These are phyloP conservation scores for Monochamus alternatus DNA, from an alignment of 2,888 invertebrate species.

Conservation along the genomic window DNA sequence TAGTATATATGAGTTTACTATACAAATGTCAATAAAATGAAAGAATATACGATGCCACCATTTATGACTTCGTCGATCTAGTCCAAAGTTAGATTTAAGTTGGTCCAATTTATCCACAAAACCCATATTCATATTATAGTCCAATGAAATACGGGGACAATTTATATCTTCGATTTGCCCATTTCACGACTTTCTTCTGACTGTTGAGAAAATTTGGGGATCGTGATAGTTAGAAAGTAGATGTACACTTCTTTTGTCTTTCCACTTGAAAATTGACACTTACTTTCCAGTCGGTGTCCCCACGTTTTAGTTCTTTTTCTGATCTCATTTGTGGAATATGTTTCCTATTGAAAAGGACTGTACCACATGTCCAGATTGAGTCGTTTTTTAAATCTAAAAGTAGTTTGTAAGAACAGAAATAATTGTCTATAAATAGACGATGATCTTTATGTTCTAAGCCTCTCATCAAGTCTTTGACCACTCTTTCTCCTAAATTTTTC, in stretches of 20 bases:
- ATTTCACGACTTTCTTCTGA: not conserved
- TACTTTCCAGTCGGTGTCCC: slow-evolving; percentile 48
- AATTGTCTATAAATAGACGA: slow-evolving; percentile 51
- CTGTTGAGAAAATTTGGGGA: not conserved
- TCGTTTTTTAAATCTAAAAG: slow-evolving; percentile 42
- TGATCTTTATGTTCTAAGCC: slow-evolving; percentile 41
- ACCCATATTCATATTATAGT: slow-evolving; percentile 4
- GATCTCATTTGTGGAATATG: slow-evolving; percentile 34
- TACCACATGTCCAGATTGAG: slow-evolving; percentile 41
- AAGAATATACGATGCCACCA: not conserved
- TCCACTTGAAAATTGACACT: not conserved
- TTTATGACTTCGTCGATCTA: not conserved
- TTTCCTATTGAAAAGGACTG: slow-evolving; percentile 43
- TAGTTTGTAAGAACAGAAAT: slow-evolving; percentile 48
- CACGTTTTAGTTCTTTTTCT: slow-evolving; percentile 47
- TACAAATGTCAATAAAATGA: not conserved
- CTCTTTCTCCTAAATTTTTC: slow-evolving; percentile 44
- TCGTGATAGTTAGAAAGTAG: not conserved
- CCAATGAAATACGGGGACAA: not conserved
- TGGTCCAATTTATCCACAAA: not conserved
- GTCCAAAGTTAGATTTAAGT: not conserved
- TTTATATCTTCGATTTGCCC: not conserved
- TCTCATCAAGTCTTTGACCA: slow-evolving; percentile 45
- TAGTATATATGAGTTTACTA: not conserved
- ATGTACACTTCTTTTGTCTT: not conserved